A percentile compares a stretch with the other conserved stretches of the same genome.
phyloP scores from a whole-genome alignment of 2,888 invertebrate species.

The Colletes collaris region DNA sequence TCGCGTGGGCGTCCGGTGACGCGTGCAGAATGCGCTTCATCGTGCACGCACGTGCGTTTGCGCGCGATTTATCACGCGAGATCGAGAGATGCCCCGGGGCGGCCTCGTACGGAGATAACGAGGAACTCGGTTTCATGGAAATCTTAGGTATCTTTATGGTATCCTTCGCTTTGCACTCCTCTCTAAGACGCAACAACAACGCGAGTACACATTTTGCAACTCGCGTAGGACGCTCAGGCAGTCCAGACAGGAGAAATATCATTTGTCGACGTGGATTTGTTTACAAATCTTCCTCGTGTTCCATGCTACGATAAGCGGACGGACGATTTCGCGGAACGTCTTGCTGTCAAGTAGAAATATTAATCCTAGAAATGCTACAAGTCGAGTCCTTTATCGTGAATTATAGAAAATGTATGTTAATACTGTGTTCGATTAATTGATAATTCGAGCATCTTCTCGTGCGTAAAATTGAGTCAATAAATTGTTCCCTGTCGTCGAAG shows the following conservation, averaged over 20 bases:
- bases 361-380: no score
- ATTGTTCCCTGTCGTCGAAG: slow-evolving; percentile 1
- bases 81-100: slow-evolving; percentile 65
- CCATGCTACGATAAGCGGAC: slow-evolving; percentile 25
- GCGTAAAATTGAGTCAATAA: background rate
- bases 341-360: background rate
- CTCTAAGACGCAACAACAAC: slow-evolving; percentile 36
- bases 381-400: no score
- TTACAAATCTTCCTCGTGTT: slow-evolving; percentile 3
- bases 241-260: slow-evolving; percentile 47
- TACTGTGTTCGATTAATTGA: background rate
- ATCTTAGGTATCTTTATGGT: slow-evolving; percentile 65
- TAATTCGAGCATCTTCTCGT: background rate
- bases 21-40: slow-evolving; percentile 58
- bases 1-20: slow-evolving; percentile 47
- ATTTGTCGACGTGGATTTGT: slow-evolving; percentile 31
- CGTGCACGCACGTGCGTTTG: slow-evolving; percentile 65
- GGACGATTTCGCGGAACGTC: background rate
- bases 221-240: slow-evolving; percentile 5
- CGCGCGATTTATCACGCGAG: slow-evolving; percentile 72
- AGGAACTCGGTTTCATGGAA: slow-evolving; percentile 70
- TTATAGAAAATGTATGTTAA: no score
- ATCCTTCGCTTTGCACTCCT: slow-evolving; percentile 38
- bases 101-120: slow-evolving; percentile 67
- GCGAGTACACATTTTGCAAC: slow-evolving; percentile 42